Conservation (phyloP, 2,888 invertebrate genomes). For the Pyrrhia umbra region DNA sequence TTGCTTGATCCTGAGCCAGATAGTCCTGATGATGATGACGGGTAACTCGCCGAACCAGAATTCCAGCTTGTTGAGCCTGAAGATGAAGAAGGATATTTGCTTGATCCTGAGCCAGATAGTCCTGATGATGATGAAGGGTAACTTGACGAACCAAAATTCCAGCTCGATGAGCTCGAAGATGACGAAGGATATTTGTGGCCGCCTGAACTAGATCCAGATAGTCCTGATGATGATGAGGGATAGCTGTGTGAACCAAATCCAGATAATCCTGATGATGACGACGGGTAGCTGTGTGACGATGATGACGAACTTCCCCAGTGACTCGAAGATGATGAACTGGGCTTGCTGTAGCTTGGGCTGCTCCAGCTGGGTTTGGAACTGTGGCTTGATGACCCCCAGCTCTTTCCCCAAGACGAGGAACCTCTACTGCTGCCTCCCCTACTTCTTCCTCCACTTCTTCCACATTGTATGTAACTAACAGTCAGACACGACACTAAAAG, state of each 20-base stretch:
- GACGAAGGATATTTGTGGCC: conserved; percentile 48
- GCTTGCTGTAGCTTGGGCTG: conserved; percentile 35
- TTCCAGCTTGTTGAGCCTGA: conserved; percentile 12
- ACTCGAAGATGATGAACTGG: conserved; percentile 48
- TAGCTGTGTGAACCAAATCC: conserved; percentile 35
- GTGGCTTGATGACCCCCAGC: conserved; percentile 57
- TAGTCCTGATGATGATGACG: conserved; percentile 47
- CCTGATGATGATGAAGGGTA: conserved; percentile 53
- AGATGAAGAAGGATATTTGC: conserved; percentile 11
- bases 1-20: conserved; percentile 42
- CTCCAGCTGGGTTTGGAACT: conserved; percentile 52
- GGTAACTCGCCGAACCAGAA: conserved; percentile 44
- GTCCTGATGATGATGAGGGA: conserved; percentile 51
- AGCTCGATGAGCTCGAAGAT: conserved; percentile 46
- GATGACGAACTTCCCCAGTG: conserved; percentile 27
- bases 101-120: conserved; percentile 45
- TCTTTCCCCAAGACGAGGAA: conserved; percentile 52
- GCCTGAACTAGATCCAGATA: conserved; percentile 5
- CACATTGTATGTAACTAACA: conserved; percentile 70
- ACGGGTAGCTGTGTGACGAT: conserved; percentile 36
- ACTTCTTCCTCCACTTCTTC: conserved; percentile 62
- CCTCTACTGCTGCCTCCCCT: conserved; percentile 59
- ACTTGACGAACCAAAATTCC: conserved; percentile 14
- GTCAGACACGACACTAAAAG: conserved; percentile 73
- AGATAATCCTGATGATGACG: conserved; percentile 55